Evolutionary conservation across 2,113 vertebrate species (phyloP), one percentile per base, ranked within the genome.

Genomic region (Perca fluviatilis): DNA sequence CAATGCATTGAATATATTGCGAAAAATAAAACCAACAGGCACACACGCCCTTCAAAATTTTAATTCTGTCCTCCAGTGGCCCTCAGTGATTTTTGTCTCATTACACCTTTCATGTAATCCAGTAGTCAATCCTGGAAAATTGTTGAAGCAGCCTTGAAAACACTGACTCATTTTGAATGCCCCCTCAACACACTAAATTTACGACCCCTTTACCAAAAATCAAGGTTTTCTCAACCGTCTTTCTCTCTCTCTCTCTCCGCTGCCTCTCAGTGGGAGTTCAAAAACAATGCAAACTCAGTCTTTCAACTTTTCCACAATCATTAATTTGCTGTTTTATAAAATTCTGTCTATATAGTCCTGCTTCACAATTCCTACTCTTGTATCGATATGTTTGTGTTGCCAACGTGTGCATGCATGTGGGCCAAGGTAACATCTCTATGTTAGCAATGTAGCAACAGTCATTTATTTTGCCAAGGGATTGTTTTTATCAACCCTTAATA

Each of bases 391-490:
- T 58, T 10, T 46, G 18, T 33, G 19, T 16, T 61, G 64, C 36
- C 27, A 54, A 33, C 23, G 4, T 47, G 47, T 53, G 47, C 47
- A 69, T 36, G 62, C 64, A 10, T 49, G 18, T 12, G 23, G 16
- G 65, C 50, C 65, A 57, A 27, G 16, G 25, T 36, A 25, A 62
- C 13, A 13, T 33, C n/a, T 51, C 18, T 51, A 1, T 43, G 36
- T 65, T 3, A 27, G 2, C 49, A 19, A 33, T 4, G 7, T 4
- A 54, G 47, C 5, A 21, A 61, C 49, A 53, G 1, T 21, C 15
- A 21, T 70, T 82, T 8, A 46, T 64, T 77, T 65, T 43, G 46
- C 61, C 33, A 33, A 7, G 50, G 15, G 63, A 33, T 53, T 43
- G 2, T 30, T 46, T 72, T 72, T 50, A 30, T 27, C 16, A 46